Base-by-base conservation (phyloP, 2,797 vertebrate species). In the Hoplostethus mediterraneus region DNA sequence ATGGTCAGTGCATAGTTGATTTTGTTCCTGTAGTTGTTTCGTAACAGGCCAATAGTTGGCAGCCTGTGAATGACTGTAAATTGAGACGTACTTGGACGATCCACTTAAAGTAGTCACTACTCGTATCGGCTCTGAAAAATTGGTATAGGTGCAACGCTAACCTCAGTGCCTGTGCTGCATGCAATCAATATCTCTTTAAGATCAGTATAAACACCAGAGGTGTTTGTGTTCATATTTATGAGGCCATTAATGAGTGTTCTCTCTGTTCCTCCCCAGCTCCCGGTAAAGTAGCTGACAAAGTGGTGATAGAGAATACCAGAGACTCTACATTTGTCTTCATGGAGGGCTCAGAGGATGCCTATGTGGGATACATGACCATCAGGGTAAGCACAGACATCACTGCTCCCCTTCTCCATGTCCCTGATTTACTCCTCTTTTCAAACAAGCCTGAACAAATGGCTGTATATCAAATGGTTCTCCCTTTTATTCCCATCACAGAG, bases 271-370 rank as follows among this genome's bases (percentile, higher is more conserved):
- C 56, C 40, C 64, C 94, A 99, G 97, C 97, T 82, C 97, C 98
- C 40, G 97, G 97, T 77, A 99, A 99, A 95, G 97, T 99, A 87
- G 97, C 98, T 82, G 98, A 99, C 93, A 99, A 99, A 90, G 98
- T 99, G 87, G 96, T 99, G 81, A 99, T 99, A 90, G 98, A 99
- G 91, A 99, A 99, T 94, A 99, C 98, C 85, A 96, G 98, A 95
- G 98, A 99, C 92, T 99, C 98, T 25, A 99, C 98, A 14, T 99
- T 99, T 63, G 98, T 99, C 88, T 99, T 99, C 94, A 99, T 99
- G 98, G 98, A 99, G 86, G 98, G 98, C 72, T 99, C 98, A 58
- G 98, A 99, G 91, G 98, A 99, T 86, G 98, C 98, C 63, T 99
- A 98, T 80, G 98, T 99, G 86, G 98, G 98, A 82, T 99, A 98